Percentiles rank a stretch among this genome's conserved stretches.
These are phyloP conservation scores for Drepanosiphum platanoidis DNA, from an alignment of 2,888 invertebrate genomes.

Conservation along the genomic window DNA sequence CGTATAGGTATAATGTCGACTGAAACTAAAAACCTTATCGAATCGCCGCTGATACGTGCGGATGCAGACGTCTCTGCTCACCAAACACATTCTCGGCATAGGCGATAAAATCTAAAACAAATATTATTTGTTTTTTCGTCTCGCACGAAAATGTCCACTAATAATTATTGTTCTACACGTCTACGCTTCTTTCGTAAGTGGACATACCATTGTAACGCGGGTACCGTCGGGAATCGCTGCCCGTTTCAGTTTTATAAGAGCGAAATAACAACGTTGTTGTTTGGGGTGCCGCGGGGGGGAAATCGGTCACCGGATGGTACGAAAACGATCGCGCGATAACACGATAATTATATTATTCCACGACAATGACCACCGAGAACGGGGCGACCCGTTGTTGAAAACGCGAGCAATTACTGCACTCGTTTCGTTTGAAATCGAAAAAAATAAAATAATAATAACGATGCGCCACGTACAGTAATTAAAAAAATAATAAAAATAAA, in stretches of 20 bases:
- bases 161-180: too few species aligned
- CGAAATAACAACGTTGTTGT: too few species aligned
- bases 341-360: background rate
- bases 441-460: conserved; percentile 14
- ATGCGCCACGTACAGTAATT: conserved; percentile 18
- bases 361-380: background rate
- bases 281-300: background rate
- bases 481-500: conserved; percentile 13
- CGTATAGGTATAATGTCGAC: too few species aligned
- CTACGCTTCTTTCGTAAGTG: too few species aligned
- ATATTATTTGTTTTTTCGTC: too few species aligned
- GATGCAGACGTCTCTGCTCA: too few species aligned
- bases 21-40: too few species aligned
- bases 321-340: background rate
- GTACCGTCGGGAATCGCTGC: background rate
- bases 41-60: too few species aligned
- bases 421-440: conserved; percentile 15
- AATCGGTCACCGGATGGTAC: background rate
- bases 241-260: background rate
- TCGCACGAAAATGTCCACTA: too few species aligned
- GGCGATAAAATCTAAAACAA: too few species aligned
- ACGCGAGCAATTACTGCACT: background rate
- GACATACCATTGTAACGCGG: too few species aligned
- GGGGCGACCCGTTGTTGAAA: background rate
- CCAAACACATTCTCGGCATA: too few species aligned